Evolutionary conservation across 2,113 vertebrate genomes (phyloP), one percentile per base, ranked within the genome.

Genomic region (Pseudorasbora parva): DNA sequence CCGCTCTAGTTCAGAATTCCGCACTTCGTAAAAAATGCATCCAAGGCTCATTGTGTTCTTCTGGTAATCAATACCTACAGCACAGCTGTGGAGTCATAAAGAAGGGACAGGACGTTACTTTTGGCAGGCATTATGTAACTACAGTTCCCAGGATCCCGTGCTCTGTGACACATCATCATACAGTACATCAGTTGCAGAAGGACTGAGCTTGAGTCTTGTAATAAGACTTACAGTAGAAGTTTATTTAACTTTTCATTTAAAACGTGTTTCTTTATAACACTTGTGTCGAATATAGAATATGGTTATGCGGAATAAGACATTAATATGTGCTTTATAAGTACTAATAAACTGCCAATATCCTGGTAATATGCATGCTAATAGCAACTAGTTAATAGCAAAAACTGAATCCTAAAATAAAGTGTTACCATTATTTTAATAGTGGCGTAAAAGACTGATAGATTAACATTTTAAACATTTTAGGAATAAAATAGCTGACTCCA

Each of bases 51-150:
- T 91, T 89, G 87, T 84, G 84, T 62, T 86, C 66, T 83, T 33
- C 45, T 68, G 62, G 93, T 93, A 93, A 95, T 94, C 93, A 93
- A 94, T 93, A 93, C 91, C 83, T 80, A 82, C 33, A 75, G 87
- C 90, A 90, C 93, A 95, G 93, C 94, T 95, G 94, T 87, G 84
- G 19, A 75, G 60, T 89, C 89, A 89, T 93, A 91, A 92, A 94
- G 91, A 9, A 66, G 85, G 49, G 80, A 83, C 78, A 49, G 15
- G 23, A 47, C 43, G 11, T 21, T 66, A 49, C 25, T 51, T n/a
- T 79, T 79, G 78, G 59, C 57, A 79, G 59, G 59, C 41, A 0
- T 62, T 49, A 25, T 49, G 49, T 33, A 76, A 82, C 79, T 82
- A 86, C 84, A 81, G 33, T 81, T 68, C 78, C 84, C 84, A 85